A percentile compares a stretch with the other conserved stretches of the same genome.
These are phyloP conservation scores for Ornithoptera priamus DNA, from an alignment of 2,888 invertebrate genomes.

Conservation along the genomic window DNA sequence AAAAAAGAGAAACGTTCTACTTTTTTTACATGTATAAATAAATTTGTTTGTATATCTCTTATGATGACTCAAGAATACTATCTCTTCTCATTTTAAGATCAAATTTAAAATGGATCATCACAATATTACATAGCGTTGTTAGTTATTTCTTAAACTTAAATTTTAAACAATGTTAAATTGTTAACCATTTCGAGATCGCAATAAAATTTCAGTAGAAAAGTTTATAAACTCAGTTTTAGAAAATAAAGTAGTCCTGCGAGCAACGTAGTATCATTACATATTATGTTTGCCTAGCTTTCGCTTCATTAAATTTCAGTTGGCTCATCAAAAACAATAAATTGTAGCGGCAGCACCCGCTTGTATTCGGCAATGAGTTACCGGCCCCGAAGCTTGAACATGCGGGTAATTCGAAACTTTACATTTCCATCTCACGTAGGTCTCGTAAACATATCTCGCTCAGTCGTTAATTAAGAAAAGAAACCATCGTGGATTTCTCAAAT, in stretches of 20 bases:
- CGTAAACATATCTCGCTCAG: slow-evolving; percentile 28
- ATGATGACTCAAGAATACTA: background rate
- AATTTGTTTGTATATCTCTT: background rate
- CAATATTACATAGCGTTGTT: no score
- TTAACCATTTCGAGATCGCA: background rate
- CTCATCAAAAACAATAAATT: slow-evolving; percentile 28
- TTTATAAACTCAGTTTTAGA: background rate
- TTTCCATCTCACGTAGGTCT: slow-evolving; percentile 23
- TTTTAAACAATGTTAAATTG: background rate
- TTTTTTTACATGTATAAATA: background rate
- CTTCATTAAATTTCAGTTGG: slow-evolving; percentile 23
- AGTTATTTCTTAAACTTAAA: no score
- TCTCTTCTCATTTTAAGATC: background rate
- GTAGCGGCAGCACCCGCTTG: slow-evolving; percentile 15
- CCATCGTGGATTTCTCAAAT: slow-evolving; percentile 23
- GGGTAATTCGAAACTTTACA: slow-evolving; percentile 22
- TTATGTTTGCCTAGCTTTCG: slow-evolving; percentile 14
- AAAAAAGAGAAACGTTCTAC: background rate
- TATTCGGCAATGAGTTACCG: slow-evolving; percentile 24
- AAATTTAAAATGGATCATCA: background rate
- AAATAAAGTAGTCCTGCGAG: background rate
- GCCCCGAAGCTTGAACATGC: slow-evolving; percentile 16
- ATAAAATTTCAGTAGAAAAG: background rate
- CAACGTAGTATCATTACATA: background rate
- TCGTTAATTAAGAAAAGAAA: slow-evolving; percentile 28